Evolutionary conservation across 2,888 invertebrate species (phyloP).

Genomic region (Melipona bicolor): DNA sequence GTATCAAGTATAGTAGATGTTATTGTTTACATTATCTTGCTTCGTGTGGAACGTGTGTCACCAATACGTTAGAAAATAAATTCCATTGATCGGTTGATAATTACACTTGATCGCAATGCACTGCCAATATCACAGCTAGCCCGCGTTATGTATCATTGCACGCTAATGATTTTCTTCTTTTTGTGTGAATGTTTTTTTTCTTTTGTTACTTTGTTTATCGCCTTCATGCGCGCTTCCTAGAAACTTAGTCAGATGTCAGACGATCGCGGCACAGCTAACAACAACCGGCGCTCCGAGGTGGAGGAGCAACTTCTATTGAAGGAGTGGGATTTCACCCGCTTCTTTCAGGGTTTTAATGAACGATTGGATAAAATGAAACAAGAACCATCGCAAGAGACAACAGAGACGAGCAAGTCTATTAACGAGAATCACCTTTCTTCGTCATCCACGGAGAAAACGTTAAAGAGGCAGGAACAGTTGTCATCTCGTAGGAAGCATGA

Average conservation of each 20-base stretch:
- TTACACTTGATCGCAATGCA: slow-evolving; percentile 58
- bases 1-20: slow-evolving; percentile 7
- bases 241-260: slow-evolving; percentile 81
- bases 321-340: slow-evolving; percentile 95
- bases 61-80: slow-evolving; percentile 51
- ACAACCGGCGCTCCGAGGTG: slow-evolving; percentile 85
- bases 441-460: slow-evolving; percentile 74
- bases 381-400: slow-evolving; percentile 76
- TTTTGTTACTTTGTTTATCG: slow-evolving; percentile 73
- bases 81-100: slow-evolving; percentile 44
- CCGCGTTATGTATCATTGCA: slow-evolving; percentile 81
- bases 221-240: slow-evolving; percentile 76
- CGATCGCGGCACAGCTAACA: slow-evolving; percentile 78
- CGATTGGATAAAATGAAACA: slow-evolving; percentile 84
- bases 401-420: slow-evolving; percentile 66
- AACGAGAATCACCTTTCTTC: slow-evolving; percentile 75
- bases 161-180: slow-evolving; percentile 79
- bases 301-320: slow-evolving; percentile 92
- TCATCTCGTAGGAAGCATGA: slow-evolving; percentile 73
- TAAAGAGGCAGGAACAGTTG: slow-evolving; percentile 75
- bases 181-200: slow-evolving; percentile 70
- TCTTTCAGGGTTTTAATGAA: slow-evolving; percentile 88
- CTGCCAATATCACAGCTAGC: slow-evolving; percentile 57
- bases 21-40: slow-evolving; percentile 10
- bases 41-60: slow-evolving; percentile 38